These are phyloP conservation scores for Cyprinodon tularosa DNA, from an alignment of 2,113 vertebrate species.

Conservation along the genomic window DNA sequence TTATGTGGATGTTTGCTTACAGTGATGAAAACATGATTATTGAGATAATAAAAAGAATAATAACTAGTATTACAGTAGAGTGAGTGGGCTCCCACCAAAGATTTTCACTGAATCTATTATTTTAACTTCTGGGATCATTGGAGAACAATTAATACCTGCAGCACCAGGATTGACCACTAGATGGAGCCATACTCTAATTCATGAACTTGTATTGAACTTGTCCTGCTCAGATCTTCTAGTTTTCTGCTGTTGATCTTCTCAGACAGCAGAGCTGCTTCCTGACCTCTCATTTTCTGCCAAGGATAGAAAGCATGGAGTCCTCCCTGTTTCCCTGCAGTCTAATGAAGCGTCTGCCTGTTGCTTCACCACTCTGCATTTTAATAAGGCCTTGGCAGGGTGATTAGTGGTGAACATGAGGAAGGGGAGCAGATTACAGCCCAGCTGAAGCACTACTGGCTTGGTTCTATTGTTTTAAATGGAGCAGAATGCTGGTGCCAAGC, in stretches of 20 bases:
- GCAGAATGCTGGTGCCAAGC: not conserved
- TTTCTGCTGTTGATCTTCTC: constrained; percentile 49
- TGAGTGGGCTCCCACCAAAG: too few species aligned
- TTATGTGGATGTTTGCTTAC: too few species aligned
- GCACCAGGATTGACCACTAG: constrained; percentile 15
- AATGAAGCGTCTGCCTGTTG: not conserved
- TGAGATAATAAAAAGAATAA: too few species aligned
- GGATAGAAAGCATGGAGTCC: not conserved
- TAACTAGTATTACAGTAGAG: too few species aligned
- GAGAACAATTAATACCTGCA: not conserved
- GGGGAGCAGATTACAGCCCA: constrained; percentile 7
- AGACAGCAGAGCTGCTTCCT: constrained; percentile 38
- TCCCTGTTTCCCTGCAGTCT: too few species aligned
- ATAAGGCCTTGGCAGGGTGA: constrained; percentile 4
- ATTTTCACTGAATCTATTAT: too few species aligned
- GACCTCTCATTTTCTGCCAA: constrained; percentile 3
- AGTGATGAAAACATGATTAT: too few species aligned
- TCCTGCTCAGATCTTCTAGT: not conserved
- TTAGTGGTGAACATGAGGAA: constrained; percentile 2
- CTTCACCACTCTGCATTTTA: constrained; percentile 1
- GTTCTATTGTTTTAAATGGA: constrained; percentile 44
- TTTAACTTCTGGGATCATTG: too few species aligned
- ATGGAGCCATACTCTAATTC: constrained; percentile 28
- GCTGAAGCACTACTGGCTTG: constrained; percentile 4
- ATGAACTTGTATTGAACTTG: not conserved